Percentiles rank a stretch among this genome's conserved stretches.
phyloP scores from a whole-genome alignment of 2,113 vertebrate species.

The Sapajus apella region DNA sequence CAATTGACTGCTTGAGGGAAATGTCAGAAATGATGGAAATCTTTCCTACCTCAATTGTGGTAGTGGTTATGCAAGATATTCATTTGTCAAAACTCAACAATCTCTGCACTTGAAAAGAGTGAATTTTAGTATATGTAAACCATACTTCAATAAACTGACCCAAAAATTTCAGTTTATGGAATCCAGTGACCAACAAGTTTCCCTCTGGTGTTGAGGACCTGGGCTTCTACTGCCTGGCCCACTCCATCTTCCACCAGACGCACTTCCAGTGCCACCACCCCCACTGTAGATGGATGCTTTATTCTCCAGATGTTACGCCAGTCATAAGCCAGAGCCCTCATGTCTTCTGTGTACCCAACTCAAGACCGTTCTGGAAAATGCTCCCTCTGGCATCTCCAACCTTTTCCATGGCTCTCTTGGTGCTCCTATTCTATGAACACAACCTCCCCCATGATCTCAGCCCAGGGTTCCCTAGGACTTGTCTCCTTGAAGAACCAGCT shows the following conservation, averaged over 20 bases:
- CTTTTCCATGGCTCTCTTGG: neutral
- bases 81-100: neutral
- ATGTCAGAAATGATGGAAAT: too few relatives aligned
- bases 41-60: neutral
- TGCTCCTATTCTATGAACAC: neutral
- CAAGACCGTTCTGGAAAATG: neutral
- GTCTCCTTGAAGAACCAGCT: neutral
- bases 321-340: neutral
- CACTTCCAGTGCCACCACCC: too few relatives aligned
- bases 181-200: neutral
- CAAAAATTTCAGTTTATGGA: neutral
- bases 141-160: neutral
- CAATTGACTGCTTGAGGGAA: neutral
- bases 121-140: neutral
- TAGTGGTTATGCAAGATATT: neutral
- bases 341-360: neutral
- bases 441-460: neutral
- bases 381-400: neutral
- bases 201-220: neutral
- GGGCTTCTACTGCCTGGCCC: neutral
- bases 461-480: neutral
- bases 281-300: neutral
- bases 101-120: neutral
- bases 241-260: accelerated
- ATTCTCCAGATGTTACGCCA: neutral